Conservation (phyloP, 1,140 invertebrate species). For the Heliconius eleuchia region DNA sequence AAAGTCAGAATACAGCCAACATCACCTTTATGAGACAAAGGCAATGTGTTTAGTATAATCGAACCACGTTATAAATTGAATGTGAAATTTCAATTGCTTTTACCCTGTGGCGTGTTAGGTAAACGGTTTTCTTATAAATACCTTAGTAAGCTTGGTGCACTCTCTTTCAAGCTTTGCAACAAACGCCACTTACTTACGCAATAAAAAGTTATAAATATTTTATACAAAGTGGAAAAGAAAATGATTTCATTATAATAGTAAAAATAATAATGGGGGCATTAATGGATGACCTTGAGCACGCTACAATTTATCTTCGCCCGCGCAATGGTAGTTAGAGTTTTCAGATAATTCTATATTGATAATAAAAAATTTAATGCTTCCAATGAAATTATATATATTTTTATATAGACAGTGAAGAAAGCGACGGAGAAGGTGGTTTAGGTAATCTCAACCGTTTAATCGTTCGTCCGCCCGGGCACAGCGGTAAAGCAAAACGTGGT, state of each 20-base stretch:
- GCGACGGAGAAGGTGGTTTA: constrained; percentile 95
- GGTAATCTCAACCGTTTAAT: constrained; percentile 96
- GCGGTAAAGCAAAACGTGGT: constrained; percentile 95
- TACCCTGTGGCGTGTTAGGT: constrained; percentile 50
- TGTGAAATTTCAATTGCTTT: constrained; percentile 47
- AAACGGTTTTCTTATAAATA: constrained; percentile 48
- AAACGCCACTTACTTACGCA: constrained; percentile 16
- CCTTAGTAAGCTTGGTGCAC: constrained; percentile 23
- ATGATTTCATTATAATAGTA: constrained; percentile 9
- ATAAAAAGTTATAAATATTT: constrained; percentile 1
- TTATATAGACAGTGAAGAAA: constrained; percentile 94
- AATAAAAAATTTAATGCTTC: not conserved
- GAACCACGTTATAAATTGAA: constrained; percentile 33
- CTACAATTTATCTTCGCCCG: constrained; percentile 61
- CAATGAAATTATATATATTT: not conserved
- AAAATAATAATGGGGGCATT: constrained; percentile 52
- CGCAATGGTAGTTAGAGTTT: constrained; percentile 48
- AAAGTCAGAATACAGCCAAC: not conserved
- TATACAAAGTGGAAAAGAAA: not conserved
- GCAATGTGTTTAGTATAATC: constrained; percentile 27
- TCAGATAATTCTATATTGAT: not conserved
- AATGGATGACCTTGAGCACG: constrained; percentile 66
- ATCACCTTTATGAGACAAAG: not conserved
- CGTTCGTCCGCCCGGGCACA: constrained; percentile 95
- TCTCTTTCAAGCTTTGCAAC: constrained; percentile 30